phyloP scores from a whole-genome alignment of 2,113 vertebrate genomes.

The Myotis brandtii region DNA sequence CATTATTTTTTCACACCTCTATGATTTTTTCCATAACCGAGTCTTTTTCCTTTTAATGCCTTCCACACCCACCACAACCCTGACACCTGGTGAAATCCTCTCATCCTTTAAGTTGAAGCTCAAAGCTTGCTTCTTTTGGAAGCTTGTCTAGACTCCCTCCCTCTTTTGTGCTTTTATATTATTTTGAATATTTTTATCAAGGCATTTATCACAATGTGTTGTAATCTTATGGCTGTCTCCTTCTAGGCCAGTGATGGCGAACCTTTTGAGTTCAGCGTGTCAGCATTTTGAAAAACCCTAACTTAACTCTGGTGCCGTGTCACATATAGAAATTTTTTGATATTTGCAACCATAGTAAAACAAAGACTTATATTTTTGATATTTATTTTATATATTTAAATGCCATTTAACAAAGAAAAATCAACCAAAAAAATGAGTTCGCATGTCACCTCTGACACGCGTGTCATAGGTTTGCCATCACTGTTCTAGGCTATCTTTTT shows the following conservation, averaged over 20 bases:
- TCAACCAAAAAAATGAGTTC: no score
- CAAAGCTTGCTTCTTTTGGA: background rate
- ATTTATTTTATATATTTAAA: no score
- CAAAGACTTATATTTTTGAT: no score
- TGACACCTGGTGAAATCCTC: background rate
- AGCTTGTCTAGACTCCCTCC: background rate
- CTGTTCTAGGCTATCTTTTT: background rate
- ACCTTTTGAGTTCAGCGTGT: no score
- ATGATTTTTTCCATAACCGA: background rate
- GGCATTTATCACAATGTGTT: background rate
- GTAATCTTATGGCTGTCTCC: background rate
- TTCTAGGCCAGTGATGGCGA: background rate
- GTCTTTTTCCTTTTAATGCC: background rate
- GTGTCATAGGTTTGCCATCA: no score
- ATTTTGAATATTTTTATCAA: conserved; percentile 33
- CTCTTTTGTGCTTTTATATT: background rate
- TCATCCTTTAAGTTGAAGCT: background rate
- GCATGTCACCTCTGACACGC: no score
- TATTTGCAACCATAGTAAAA: no score
- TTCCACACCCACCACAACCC: background rate
- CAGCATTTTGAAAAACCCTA: no score
- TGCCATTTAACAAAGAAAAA: no score
- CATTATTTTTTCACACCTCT: background rate
- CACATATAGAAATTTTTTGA: no score
- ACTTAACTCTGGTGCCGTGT: no score